Percentiles rank a stretch among this genome's conserved stretches.
Evolutionary conservation across 92 coral and sea anemone genomes (phyloP).

Genomic region (Actinostola sp.): DNA sequence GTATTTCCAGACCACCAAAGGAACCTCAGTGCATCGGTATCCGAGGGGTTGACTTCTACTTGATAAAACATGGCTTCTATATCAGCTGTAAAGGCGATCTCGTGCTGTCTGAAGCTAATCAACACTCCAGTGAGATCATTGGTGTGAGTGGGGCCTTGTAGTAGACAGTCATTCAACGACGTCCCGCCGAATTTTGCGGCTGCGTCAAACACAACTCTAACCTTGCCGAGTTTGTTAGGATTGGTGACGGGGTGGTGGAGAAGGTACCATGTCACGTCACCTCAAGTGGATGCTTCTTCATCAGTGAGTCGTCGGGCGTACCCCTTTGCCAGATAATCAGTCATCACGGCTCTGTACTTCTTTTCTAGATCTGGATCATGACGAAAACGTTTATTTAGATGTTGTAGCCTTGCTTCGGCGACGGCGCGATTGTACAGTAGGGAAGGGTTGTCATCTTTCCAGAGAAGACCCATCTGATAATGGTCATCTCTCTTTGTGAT

Average conservation of each 20-base stretch:
- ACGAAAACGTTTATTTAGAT: constrained; percentile 34
- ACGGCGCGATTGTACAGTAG: constrained; percentile 28
- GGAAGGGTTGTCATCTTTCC: constrained; percentile 25
- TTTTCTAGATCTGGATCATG: constrained; percentile 17
- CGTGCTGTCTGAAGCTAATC: constrained; percentile 61
- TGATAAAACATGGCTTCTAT: constrained; percentile 67
- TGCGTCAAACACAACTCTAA: constrained; percentile 69
- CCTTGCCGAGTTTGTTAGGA: constrained; percentile 59
- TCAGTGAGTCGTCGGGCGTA: constrained; percentile 13
- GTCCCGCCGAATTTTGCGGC: constrained; percentile 55
- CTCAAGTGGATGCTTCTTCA: constrained; percentile 11
- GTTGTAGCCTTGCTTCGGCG: constrained; percentile 33
- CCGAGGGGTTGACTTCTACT: constrained; percentile 37
- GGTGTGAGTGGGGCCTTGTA: constrained; percentile 64
- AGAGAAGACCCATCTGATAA: constrained; percentile 40
- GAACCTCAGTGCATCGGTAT: constrained; percentile 57
- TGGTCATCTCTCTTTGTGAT: constrained; percentile 35
- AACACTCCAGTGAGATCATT: constrained; percentile 65
- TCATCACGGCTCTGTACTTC: constrained; percentile 10
- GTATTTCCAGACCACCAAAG: constrained; percentile 53
- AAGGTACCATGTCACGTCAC: constrained; percentile 25
- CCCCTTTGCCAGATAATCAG: constrained; percentile 7
- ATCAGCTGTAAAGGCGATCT: constrained; percentile 59
- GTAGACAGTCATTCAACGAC: constrained; percentile 55
- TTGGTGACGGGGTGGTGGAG: constrained; percentile 62